Evolutionary conservation across 2,888 invertebrate species (phyloP).

Genomic region (Xestia rhomboidea): DNA sequence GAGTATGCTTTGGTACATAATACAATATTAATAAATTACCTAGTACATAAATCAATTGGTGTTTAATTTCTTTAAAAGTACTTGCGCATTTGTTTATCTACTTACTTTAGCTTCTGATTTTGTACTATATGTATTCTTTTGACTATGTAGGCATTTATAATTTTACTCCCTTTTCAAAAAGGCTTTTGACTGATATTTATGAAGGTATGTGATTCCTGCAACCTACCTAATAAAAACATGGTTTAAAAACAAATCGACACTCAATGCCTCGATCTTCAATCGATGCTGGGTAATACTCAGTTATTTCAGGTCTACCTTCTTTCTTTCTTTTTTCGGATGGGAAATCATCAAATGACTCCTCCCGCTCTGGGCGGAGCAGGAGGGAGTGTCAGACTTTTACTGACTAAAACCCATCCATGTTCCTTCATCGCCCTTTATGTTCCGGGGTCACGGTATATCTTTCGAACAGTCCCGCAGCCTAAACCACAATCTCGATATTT

Average conservation of each 20-base stretch:
- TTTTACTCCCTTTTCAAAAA: not conserved
- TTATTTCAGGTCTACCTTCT: not conserved
- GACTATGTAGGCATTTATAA: not conserved
- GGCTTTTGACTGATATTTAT: not conserved
- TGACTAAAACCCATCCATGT: too few relatives aligned
- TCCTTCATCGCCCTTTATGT: too few relatives aligned
- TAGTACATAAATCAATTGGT: constrained; percentile 29
- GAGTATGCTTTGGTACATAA: constrained; percentile 54
- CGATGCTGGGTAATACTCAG: not conserved
- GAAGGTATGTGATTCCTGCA: not conserved
- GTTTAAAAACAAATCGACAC: not conserved
- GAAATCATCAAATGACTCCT: too few relatives aligned
- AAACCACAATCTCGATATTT: not conserved
- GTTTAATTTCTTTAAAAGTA: constrained; percentile 38
- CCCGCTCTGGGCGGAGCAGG: too few relatives aligned
- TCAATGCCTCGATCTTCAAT: not conserved
- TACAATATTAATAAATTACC: constrained; percentile 49
- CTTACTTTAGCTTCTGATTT: not conserved
- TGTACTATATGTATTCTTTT: too few relatives aligned
- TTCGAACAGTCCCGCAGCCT: too few relatives aligned
- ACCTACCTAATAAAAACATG: not conserved
- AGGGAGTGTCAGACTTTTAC: too few relatives aligned
- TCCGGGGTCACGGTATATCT: too few relatives aligned
- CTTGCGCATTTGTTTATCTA: not conserved
- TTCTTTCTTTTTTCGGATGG: too few relatives aligned